Conservation (phyloP, 2,797 vertebrate species). For the Cynopterus sphinx region DNA sequence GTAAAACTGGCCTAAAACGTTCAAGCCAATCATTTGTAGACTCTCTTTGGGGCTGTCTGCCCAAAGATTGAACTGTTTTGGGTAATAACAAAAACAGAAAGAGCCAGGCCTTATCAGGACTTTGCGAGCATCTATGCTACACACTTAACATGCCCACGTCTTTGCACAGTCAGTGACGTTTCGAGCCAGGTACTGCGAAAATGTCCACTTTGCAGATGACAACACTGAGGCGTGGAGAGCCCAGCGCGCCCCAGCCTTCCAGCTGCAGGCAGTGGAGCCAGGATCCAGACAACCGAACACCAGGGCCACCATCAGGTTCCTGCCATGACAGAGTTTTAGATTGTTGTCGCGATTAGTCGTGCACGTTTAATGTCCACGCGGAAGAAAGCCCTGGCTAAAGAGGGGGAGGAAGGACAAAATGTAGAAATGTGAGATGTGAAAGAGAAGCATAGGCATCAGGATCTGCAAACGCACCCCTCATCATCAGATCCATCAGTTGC, state of each 20-base stretch:
- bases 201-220: not conserved
- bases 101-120: not conserved
- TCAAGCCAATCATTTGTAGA: not conserved
- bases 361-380: not conserved
- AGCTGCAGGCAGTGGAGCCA: no score
- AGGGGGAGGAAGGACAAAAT: not conserved
- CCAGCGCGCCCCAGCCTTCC: not conserved
- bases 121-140: not conserved
- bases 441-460: not conserved
- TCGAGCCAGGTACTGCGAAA: not conserved
- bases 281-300: not conserved
- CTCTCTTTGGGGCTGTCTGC: not conserved
- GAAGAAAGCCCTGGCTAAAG: not conserved
- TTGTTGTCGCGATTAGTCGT: not conserved
- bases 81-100: not conserved
- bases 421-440: fast-evolving
- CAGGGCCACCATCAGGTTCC: not conserved
- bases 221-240: not conserved
- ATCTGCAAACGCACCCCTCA: not conserved
- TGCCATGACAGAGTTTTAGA: not conserved
- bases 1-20: not conserved
- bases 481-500: no score
- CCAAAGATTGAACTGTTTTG: not conserved
- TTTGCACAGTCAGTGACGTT: not conserved
- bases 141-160: not conserved